Percentiles rank a stretch among this genome's conserved stretches.
Evolutionary conservation across 2,888 invertebrate species (phyloP).

Genomic region (Baronia brevicornis): DNA sequence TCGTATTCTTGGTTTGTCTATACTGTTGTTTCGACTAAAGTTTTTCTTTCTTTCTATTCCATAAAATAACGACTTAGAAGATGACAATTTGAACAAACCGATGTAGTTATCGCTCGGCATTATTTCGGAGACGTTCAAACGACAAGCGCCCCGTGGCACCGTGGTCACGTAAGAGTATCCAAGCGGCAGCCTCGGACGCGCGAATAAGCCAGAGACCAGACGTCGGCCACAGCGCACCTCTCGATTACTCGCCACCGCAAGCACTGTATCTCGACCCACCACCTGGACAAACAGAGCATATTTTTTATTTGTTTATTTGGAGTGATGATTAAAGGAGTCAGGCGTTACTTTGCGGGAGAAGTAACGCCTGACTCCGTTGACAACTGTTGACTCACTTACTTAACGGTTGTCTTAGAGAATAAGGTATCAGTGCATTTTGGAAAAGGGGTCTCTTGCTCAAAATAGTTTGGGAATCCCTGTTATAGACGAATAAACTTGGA

Average conservation of each 20-base stretch:
- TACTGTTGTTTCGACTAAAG: too few relatives aligned
- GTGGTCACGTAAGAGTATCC: conserved; percentile 90
- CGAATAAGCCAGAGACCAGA: conserved; percentile 89
- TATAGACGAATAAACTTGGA: too few relatives aligned
- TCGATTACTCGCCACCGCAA: conserved; percentile 74
- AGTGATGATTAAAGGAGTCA: too few relatives aligned
- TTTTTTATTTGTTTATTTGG: too few relatives aligned
- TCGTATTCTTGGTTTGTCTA: too few relatives aligned
- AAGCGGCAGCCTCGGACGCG: conserved; percentile 84
- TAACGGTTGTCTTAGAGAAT: too few relatives aligned
- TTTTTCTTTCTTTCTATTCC: conserved; percentile 6
- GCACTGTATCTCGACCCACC: conserved; percentile 89
- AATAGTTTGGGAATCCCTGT: too few relatives aligned
- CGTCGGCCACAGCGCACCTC: conserved; percentile 76
- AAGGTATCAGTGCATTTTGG: too few relatives aligned
- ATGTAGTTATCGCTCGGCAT: conserved; percentile 88
- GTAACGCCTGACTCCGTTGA: too few relatives aligned
- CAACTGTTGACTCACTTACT: too few relatives aligned
- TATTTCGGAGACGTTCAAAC: conserved; percentile 89
- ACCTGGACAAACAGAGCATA: conserved; percentile 72
- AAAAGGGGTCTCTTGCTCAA: too few relatives aligned
- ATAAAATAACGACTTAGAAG: conserved; percentile 13
- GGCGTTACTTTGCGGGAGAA: too few relatives aligned
- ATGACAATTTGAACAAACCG: conserved; percentile 68
- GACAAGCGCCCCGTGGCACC: conserved; percentile 90